These are phyloP conservation scores for Acromyrmex heyeri DNA, from an alignment of 1,140 invertebrate species.

Conservation along the genomic window DNA sequence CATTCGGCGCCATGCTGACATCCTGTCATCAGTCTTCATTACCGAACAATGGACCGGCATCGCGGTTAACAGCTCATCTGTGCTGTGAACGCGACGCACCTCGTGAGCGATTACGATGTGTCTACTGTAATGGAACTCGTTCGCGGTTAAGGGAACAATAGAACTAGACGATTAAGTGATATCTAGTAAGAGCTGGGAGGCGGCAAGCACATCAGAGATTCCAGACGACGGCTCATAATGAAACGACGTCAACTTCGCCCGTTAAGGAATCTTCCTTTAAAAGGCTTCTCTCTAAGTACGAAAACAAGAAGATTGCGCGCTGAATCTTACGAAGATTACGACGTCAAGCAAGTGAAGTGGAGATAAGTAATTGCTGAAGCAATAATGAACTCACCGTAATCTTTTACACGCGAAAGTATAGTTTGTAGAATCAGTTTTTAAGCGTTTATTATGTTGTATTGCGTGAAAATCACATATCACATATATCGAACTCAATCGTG, in stretches of 20 bases:
- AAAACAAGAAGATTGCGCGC: conserved; percentile 59
- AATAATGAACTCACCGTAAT: conserved; percentile 43
- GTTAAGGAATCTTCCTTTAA: conserved; percentile 59
- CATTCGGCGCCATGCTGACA: conserved; percentile 76
- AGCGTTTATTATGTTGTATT: not conserved
- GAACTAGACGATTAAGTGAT: conserved; percentile 76
- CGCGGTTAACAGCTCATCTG: conserved; percentile 79
- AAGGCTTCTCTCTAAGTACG: conserved; percentile 45
- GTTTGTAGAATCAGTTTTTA: not conserved
- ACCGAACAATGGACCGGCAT: conserved; percentile 78
- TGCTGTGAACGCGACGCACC: conserved; percentile 69
- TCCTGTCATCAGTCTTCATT: conserved; percentile 82
- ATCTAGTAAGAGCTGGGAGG: conserved; percentile 71
- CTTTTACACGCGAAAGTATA: not conserved
- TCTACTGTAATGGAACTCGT: conserved; percentile 76
- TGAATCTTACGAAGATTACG: conserved; percentile 58
- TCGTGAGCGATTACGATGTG: conserved; percentile 71
- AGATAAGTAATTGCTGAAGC: conserved; percentile 52
- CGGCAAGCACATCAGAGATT: conserved; percentile 72
- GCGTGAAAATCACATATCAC: conserved; percentile 1
- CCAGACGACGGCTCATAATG: conserved; percentile 61
- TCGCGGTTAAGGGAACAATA: conserved; percentile 75
- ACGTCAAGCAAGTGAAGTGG: conserved; percentile 41
- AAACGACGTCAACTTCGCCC: conserved; percentile 67
- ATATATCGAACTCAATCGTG: conserved; percentile 5